Evolutionary conservation across 2,888 invertebrate species (phyloP).

Genomic region (Lymantria monacha): DNA sequence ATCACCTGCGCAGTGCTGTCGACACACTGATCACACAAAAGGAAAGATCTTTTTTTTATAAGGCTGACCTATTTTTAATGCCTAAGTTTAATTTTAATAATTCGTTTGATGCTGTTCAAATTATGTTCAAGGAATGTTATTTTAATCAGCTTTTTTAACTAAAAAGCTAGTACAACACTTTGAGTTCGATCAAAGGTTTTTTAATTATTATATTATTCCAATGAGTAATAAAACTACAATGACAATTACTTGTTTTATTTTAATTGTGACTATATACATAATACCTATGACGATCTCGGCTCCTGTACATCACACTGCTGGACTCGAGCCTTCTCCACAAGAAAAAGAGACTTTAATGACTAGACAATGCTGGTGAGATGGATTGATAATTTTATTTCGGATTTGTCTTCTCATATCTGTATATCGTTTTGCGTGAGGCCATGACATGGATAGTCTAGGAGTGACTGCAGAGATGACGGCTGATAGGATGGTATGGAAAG

Average conservation of each 20-base stretch:
- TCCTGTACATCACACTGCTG: too few relatives aligned
- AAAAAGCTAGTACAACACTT: slow-evolving; percentile 77
- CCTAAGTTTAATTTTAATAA: slow-evolving; percentile 75
- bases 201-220: slow-evolving; percentile 74
- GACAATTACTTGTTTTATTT: slow-evolving; percentile 48
- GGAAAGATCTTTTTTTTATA: slow-evolving; percentile 79
- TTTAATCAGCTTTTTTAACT: slow-evolving; percentile 58
- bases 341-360: too few relatives aligned
- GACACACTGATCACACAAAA: slow-evolving; percentile 66
- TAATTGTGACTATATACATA: too few relatives aligned
- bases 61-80: slow-evolving; percentile 79
- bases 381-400: too few relatives aligned
- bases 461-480: too few relatives aligned
- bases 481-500: too few relatives aligned
- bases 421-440: too few relatives aligned
- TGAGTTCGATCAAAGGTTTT: slow-evolving; percentile 72
- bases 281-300: too few relatives aligned
- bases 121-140: slow-evolving; percentile 45
- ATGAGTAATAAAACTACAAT: slow-evolving; percentile 73
- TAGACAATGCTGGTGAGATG: too few relatives aligned
- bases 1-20: slow-evolving; percentile 59
- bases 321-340: too few relatives aligned
- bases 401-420: too few relatives aligned
- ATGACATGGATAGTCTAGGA: too few relatives aligned
- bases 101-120: slow-evolving; percentile 66